Conservation (phyloP, 2,113 vertebrate species). For the Chaenocephalus aceratus region DNA sequence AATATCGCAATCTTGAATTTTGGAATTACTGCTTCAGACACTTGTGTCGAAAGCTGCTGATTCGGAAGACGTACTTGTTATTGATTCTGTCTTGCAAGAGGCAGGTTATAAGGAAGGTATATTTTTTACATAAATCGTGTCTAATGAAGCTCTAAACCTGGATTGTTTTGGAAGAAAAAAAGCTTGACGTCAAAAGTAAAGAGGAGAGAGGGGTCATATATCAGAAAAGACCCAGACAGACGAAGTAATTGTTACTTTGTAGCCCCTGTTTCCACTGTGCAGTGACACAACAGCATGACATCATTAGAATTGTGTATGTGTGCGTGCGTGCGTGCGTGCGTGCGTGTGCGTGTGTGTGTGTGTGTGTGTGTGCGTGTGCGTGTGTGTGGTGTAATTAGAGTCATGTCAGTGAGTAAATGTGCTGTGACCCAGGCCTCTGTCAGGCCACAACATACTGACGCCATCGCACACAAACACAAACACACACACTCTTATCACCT, state of each 20-base stretch:
- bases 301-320: slow-evolving; percentile 31
- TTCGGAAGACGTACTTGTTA: not conserved
- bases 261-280: slow-evolving; percentile 14
- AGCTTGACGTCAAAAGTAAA: not conserved
- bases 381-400: slow-evolving; percentile 47
- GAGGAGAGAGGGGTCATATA: not conserved
- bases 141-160: not conserved
- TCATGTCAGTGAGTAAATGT: slow-evolving; percentile 67
- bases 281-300: slow-evolving; percentile 41
- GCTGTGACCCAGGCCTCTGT: slow-evolving; percentile 51
- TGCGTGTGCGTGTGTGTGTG: not conserved
- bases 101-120: not conserved
- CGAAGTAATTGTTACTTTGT: slow-evolving; percentile 31
- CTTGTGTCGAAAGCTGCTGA: not conserved
- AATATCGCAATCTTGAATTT: too few species aligned
- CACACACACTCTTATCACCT: not conserved
- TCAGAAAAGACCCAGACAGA: slow-evolving; percentile 7
- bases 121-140: not conserved
- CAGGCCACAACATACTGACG: slow-evolving; percentile 34
- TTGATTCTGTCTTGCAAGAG: not conserved
- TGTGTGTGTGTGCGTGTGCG: slow-evolving; percentile 1
- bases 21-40: not conserved
- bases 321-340: not conserved
- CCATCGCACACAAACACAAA: slow-evolving; percentile 1
- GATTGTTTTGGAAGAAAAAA: not conserved